Evolutionary conservation across 1,140 invertebrate species (phyloP).

Genomic region (Thalassaphorura encarpata): DNA sequence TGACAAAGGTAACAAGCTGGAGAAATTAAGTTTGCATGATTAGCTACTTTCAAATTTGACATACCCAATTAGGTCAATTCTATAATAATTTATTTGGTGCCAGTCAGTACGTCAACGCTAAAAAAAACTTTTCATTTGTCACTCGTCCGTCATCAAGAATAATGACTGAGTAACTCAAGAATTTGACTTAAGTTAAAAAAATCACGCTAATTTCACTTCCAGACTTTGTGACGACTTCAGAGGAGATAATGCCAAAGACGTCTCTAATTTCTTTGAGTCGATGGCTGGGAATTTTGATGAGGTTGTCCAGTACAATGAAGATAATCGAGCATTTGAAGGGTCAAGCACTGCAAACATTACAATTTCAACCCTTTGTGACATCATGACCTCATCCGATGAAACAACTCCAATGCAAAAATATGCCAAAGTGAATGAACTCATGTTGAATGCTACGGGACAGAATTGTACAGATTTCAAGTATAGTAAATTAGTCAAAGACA

Average conservation of each 20-base stretch:
- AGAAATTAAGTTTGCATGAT: too few species aligned
- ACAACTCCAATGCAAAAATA: conserved; percentile 53
- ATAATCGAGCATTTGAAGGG: conserved; percentile 63
- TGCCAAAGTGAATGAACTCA: conserved; percentile 58
- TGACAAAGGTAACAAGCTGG: too few species aligned
- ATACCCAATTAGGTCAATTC: too few species aligned
- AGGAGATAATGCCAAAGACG: conserved; percentile 53
- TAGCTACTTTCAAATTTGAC: too few species aligned
- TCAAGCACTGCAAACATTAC: conserved; percentile 56
- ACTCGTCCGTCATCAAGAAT: too few species aligned
- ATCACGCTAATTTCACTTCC: too few species aligned
- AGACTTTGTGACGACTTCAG: conserved; percentile 69
- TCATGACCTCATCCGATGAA: conserved; percentile 51
- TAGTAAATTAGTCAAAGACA: conserved; percentile 58
- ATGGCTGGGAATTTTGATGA: conserved; percentile 75
- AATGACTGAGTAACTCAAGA: too few species aligned
- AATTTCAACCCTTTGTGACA: conserved; percentile 63
- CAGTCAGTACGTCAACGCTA: too few species aligned
- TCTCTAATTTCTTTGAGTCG: conserved; percentile 66
- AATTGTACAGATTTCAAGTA: conserved; percentile 78
- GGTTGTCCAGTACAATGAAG: conserved; percentile 90
- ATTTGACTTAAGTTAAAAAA: too few species aligned
- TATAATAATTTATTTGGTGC: too few species aligned
- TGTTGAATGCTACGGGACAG: conserved; percentile 55
- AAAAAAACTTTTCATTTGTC: conserved; percentile 7